Conservation (phyloP, 2,797 vertebrate species). For the Denticeps clupeoides region DNA sequence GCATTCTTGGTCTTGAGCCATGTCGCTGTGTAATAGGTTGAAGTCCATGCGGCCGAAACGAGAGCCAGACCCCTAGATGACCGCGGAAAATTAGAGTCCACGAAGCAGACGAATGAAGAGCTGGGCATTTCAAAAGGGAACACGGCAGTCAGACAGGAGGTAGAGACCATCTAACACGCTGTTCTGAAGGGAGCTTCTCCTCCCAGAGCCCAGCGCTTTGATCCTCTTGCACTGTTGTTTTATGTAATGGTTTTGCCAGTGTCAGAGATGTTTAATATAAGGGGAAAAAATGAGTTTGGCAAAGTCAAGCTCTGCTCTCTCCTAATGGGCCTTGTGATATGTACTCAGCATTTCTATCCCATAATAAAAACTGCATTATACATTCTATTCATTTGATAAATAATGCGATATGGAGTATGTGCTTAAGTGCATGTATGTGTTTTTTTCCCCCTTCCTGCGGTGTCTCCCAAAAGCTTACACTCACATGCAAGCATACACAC, state of each 20-base stretch:
- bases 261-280: constrained; percentile 9
- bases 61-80: neutral
- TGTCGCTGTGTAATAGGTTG: too few relatives aligned
- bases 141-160: constrained; percentile 9
- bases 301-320: neutral
- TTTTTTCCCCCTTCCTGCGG: neutral
- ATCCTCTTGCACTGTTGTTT: constrained; percentile 24
- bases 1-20: too few relatives aligned
- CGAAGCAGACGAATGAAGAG: constrained; percentile 1
- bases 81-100: constrained; percentile 5
- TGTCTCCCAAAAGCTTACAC: neutral
- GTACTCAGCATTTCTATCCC: neutral
- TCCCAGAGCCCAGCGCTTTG: constrained; percentile 17
- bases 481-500: constrained; percentile 1
- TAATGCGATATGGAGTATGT: neutral
- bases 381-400: constrained; percentile 1
- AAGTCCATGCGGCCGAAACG: too few relatives aligned
- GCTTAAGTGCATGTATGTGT: neutral
- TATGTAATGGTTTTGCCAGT: constrained; percentile 22
- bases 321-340: neutral
- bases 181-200: constrained; percentile 17
- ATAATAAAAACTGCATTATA: neutral
- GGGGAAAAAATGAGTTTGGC: neutral
- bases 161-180: constrained; percentile 1
- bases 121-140: constrained; percentile 9